Evolutionary conservation across 2,797 vertebrate genomes (phyloP).

Genomic region (Austrolebias charrua): DNA sequence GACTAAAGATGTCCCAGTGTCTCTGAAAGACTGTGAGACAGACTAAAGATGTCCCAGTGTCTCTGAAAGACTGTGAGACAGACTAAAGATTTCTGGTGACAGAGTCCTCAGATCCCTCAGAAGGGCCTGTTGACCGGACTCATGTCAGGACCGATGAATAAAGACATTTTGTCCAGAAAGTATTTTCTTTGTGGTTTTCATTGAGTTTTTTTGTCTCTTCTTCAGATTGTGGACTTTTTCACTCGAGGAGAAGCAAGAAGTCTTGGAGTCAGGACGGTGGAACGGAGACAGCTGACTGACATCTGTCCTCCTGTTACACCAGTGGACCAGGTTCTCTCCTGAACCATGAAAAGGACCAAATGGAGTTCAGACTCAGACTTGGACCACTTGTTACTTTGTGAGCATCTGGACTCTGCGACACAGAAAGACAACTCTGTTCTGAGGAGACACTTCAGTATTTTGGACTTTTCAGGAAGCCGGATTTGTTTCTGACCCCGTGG

Average conservation of each 20-base stretch:
- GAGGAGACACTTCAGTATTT: constrained; percentile 3
- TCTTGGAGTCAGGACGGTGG: constrained; percentile 48
- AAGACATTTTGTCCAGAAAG: no score
- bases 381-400: constrained; percentile 10
- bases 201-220: no score
- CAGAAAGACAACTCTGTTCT: constrained; percentile 4
- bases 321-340: constrained; percentile 19
- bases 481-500: no score
- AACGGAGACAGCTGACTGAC: constrained; percentile 29
- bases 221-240: constrained; percentile 60
- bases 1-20: no score
- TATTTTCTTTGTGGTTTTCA: no score
- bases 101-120: no score
- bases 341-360: constrained; percentile 16
- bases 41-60: no score
- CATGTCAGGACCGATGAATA: no score
- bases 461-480: neutral
- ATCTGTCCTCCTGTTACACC: constrained; percentile 20
- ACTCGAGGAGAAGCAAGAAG: constrained; percentile 67
- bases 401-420: constrained; percentile 11
- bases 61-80: no score
- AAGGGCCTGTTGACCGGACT: no score
- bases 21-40: no score
- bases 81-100: no score
- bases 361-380: constrained; percentile 5